Base-by-base conservation (phyloP, 2,888 invertebrate species). In the Deladenus siricidicola region DNA sequence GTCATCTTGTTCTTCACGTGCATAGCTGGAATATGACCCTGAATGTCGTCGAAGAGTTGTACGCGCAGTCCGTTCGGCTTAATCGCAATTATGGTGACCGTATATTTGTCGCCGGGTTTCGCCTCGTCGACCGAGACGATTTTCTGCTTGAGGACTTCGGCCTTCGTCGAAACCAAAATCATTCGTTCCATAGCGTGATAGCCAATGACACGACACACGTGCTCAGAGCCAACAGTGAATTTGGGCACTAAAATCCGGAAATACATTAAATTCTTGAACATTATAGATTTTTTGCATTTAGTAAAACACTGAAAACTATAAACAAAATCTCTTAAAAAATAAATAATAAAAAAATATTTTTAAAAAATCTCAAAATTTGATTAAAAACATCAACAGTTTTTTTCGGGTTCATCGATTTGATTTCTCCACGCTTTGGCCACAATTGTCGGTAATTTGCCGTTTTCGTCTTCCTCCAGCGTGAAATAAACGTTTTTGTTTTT, bases 171-270 rank as follows among this genome's bases (percentile, higher is more conserved):
- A 10, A 78, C 71, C 17, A 67, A 29, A 4, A 78, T 26, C 0
- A 62, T 29, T 8, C 76, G 59, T 29, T 75, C 78, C 10, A 71
- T 63, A 42, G 68, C 62, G n/a, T 60, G 57, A 51, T 66, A 71
- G 39, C 64, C 71, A 17, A 71, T 65, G 4, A 78, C 68, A 21
- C 74, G 68, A 45, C 72, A 71, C 23, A 62, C 23, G 55, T 72
- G 72, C 34, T 62, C 62, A 4, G 67, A 55, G 21, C 75, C 77
- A 17, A 67, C 42, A 4, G 30, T 19, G 26, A 59, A 63, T 39
- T 66, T 69, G 2, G 51, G 21, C 4, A 66, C 68, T 68, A 30
- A 70, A 67, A n/a, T n/a, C n/a, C n/a, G n/a, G 19, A 34, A 39
- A 14, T 14, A 21, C 2, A 1, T 6, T 6, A 17, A 17, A 19